Conservation (phyloP, 2,113 vertebrate genomes). For the Sinocyclocheilus anshuiensis region DNA sequence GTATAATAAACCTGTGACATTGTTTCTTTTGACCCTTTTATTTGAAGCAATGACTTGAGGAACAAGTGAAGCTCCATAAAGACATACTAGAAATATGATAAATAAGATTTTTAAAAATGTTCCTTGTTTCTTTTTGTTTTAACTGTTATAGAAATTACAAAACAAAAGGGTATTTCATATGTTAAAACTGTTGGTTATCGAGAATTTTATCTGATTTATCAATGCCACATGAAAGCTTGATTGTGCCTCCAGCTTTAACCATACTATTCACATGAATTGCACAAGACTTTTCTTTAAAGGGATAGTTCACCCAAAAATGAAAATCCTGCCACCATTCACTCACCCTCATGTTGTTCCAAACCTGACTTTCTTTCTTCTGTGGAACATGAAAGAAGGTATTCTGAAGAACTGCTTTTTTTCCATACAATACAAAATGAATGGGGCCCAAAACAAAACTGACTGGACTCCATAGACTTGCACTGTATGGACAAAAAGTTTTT, state of each 20-base stretch:
- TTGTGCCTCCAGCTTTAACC: conserved; percentile 21
- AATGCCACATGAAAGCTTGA: neutral
- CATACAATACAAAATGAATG: neutral
- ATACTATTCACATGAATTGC: neutral
- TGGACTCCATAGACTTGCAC: neutral
- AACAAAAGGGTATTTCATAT: neutral
- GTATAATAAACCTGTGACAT: conserved; percentile 1
- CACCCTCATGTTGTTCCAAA: neutral
- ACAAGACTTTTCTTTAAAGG: neutral
- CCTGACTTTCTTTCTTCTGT: neutral
- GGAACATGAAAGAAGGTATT: neutral
- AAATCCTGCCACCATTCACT: neutral
- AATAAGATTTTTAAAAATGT: neutral
- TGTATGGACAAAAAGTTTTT: neutral
- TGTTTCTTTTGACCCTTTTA: conserved; percentile 24
- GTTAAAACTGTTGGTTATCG: neutral
- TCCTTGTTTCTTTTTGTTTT: too few relatives aligned
- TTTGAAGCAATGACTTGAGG: neutral
- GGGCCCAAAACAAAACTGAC: neutral
- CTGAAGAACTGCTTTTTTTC: neutral
- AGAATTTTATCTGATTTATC: neutral
- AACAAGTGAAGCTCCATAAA: neutral
- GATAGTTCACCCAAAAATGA: neutral
- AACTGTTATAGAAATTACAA: neutral
- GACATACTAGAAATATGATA: neutral